Evolutionary conservation across 2,113 vertebrate genomes (phyloP), one percentile per base, ranked within the genome.

Genomic region (Gallinago paraguaiae): DNA sequence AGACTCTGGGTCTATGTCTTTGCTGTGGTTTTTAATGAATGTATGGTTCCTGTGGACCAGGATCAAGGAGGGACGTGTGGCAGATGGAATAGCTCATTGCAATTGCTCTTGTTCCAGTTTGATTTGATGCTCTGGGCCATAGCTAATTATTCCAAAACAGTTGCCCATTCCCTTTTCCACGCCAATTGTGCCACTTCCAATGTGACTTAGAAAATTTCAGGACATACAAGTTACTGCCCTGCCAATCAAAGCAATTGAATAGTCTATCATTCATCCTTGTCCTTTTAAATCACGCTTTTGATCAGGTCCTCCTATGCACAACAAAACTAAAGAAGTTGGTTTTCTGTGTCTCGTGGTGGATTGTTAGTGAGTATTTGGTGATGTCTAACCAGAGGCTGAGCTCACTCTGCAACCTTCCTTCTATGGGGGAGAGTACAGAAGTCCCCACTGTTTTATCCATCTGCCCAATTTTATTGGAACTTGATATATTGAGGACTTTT

Each of bases 51-150:
- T 8, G 7, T 88, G 71, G 63, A 54, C 33, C 17, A 81, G 41
- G 25, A 80, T 43, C 76, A 76, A 25, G 0, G 1, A 17, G 28
- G 39, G 25, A 77, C 1, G 0, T 3, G 48, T 59, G 64, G 31
- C 68, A 88, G 76, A 83, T 51, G 64, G 79, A 69, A 82, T 1
- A 28, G 35, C 15, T 79, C 50, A 57, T 37, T 61, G 22, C 37
- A 83, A 17, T 0, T 88, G 67, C 17, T 69, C 45, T 61, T 75
- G 37, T 33, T 93, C 64, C 67, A 56, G 24, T 69, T 83, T 74
- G 68, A 86, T 77, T 53, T 69, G 67, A 50, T 50, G 59, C 41
- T 75, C 70, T 90, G 54, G 18, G 30, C 19, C 43, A 33, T 7
- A 57, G 22, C 12, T 17, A 63, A 70, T 59, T 84, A 81, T 78